Percentiles rank a stretch among this genome's conserved stretches.
Evolutionary conservation across 2,113 vertebrate species (phyloP).

Genomic region (Sminthopsis crassicaudata): DNA sequence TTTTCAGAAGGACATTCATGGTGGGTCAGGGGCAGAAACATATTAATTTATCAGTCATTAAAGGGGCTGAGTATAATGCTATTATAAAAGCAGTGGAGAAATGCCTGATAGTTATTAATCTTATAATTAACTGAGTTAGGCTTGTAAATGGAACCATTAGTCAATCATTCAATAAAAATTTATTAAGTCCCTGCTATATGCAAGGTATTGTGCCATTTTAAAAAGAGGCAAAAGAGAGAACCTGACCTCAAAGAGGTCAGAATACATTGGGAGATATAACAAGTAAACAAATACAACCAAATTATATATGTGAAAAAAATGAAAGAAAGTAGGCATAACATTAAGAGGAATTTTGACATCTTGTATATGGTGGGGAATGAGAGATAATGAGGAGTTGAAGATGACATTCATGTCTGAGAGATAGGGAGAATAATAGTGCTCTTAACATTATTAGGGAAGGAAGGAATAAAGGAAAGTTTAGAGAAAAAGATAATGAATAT

Average conservation of each 20-base stretch:
- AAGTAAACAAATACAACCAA: neutral
- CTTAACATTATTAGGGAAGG: neutral
- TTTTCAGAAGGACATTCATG: neutral
- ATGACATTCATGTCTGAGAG: neutral
- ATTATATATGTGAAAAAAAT: neutral
- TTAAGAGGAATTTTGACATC: neutral
- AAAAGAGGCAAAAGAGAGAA: neutral
- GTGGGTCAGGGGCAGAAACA: neutral
- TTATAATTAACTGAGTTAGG: neutral
- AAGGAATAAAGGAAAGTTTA: neutral
- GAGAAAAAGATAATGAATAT: neutral
- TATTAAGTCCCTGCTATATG: neutral
- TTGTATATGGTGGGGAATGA: neutral
- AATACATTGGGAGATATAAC: neutral
- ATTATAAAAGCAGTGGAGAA: neutral
- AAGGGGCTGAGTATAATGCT: neutral
- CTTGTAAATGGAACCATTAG: neutral
- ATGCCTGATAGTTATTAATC: neutral
- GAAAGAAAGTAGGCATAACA: neutral
- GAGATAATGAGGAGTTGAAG: neutral
- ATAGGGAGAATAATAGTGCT: neutral
- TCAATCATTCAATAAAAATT: neutral
- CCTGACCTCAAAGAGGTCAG: neutral
- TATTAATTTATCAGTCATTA: neutral
- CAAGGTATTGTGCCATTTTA: neutral